These are phyloP conservation scores for Antitype chi DNA, from an alignment of 2,888 invertebrate species.

Conservation along the genomic window DNA sequence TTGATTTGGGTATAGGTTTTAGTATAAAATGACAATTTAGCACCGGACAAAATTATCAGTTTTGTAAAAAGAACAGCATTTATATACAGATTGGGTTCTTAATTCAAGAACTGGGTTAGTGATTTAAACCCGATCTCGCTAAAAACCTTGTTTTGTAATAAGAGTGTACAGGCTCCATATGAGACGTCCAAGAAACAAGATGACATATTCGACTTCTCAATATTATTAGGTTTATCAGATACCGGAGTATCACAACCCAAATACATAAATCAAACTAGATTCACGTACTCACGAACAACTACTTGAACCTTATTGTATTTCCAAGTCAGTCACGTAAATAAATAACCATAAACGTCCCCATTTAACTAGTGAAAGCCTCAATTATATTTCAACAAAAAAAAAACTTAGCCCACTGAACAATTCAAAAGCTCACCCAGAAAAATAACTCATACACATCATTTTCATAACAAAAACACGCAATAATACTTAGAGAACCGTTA, in stretches of 20 bases:
- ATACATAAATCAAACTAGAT: slow-evolving; percentile 9
- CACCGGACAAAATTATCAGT: too few relatives aligned
- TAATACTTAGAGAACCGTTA: slow-evolving; percentile 79
- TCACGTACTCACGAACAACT: not conserved
- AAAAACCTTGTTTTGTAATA: too few relatives aligned
- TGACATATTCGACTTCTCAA: not conserved
- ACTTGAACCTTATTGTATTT: slow-evolving; percentile 8
- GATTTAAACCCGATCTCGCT: too few relatives aligned
- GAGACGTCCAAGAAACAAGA: not conserved
- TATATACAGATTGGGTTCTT: too few relatives aligned
- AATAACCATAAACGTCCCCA: slow-evolving; percentile 34
- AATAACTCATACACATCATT: slow-evolving; percentile 71
- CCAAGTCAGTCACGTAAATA: slow-evolving; percentile 9
- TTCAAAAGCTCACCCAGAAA: slow-evolving; percentile 54
- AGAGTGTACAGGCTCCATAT: not conserved
- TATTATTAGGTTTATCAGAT: not conserved
- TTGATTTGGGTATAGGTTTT: too few relatives aligned
- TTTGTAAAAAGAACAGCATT: too few relatives aligned
- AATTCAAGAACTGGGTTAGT: too few relatives aligned
- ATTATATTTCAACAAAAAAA: slow-evolving; percentile 49
- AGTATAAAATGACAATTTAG: too few relatives aligned
- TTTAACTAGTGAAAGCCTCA: slow-evolving; percentile 32
- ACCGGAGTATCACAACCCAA: not conserved
- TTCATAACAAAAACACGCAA: slow-evolving; percentile 78
- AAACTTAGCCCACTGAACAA: slow-evolving; percentile 38